Evolutionary conservation across 2,888 invertebrate species (phyloP), one percentile per base, ranked within the genome.

Genomic region (Agriopis marginaria): DNA sequence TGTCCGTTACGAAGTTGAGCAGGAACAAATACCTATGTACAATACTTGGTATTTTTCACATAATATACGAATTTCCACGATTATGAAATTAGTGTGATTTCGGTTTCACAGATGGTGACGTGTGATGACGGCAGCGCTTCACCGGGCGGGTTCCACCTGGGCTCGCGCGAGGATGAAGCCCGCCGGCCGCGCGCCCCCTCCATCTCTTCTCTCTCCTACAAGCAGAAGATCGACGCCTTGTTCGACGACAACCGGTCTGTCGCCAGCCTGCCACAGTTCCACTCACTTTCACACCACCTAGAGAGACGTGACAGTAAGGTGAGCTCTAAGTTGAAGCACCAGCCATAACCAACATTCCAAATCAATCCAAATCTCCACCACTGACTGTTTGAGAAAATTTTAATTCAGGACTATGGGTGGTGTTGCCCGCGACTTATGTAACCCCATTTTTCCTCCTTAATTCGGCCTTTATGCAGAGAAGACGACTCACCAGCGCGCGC

Each of bases 201-300:
- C 77, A 86, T 94, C 67, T 94, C 93, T 65, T 94, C 94, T 11
- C 95, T 96, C 81, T 96, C 97, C 70, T 97, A 97, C 91, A 97
- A 97, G 88, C 96, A 97, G 82, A 96, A 97, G 87, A 98, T 98
- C 84, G 98, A 98, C 91, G 96, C 97, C 39, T 96, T 98, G 90
- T 98, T 98, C 90, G 97, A 96, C 82, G 97, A 97, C 83, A 94
- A 95, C 65, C 95, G 96, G 77, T 96, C 96, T 39, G 88, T 95
- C 63, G 89, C 91, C 79, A 95, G 95, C 76, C 85, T 91, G 61
- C 90, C 89, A 61, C 92, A 89, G 50, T 88, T 83, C 61, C 82
- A 65, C 56, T 76, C 73, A 60, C 78, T 76, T 70, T 76, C 80
- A 42, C 76, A 78, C 23, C 90, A 89, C 64, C 78, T 82, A 55